These are phyloP conservation scores for Cecidostiba fungosa DNA, from an alignment of 2,888 invertebrate species.

Conservation along the genomic window DNA sequence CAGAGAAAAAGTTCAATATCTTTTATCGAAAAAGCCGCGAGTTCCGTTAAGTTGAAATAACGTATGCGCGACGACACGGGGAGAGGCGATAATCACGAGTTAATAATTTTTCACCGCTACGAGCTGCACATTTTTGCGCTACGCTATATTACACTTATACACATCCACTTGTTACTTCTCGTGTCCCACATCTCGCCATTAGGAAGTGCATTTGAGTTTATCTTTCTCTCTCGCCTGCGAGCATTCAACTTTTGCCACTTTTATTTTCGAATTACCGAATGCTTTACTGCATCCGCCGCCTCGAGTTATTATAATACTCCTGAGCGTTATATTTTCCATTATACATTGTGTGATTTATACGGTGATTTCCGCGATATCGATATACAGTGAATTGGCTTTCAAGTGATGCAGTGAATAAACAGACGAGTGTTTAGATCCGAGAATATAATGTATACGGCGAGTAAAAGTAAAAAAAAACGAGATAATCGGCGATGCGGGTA, in stretches of 20 bases:
- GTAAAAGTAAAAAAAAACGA: not conserved
- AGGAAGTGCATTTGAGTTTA: not conserved
- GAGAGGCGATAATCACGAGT: constrained; percentile 24
- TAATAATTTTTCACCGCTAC: constrained; percentile 33
- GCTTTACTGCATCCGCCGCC: not conserved
- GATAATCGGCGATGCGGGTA: not conserved
- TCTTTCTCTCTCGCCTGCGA: not conserved
- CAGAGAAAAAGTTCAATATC: not conserved
- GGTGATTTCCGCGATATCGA: not conserved
- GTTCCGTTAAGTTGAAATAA: constrained; percentile 26
- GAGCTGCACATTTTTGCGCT: constrained; percentile 17
- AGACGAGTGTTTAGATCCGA: not conserved
- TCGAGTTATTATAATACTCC: not conserved
- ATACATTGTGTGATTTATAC: not conserved
- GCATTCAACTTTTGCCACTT: not conserved
- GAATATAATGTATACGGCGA: not conserved
- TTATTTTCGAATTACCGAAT: not conserved
- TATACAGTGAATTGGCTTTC: not conserved
- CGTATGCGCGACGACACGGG: not conserved
- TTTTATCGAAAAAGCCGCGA: not conserved
- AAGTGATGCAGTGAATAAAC: not conserved
- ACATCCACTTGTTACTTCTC: constrained; percentile 10
- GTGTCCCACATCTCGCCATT: not conserved
- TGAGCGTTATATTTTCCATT: not conserved
- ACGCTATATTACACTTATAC: too few relatives aligned